Percentiles rank a stretch among this genome's conserved stretches.
Conservation (phyloP, 2,113 vertebrate species). For the Athene cunicularia region DNA sequence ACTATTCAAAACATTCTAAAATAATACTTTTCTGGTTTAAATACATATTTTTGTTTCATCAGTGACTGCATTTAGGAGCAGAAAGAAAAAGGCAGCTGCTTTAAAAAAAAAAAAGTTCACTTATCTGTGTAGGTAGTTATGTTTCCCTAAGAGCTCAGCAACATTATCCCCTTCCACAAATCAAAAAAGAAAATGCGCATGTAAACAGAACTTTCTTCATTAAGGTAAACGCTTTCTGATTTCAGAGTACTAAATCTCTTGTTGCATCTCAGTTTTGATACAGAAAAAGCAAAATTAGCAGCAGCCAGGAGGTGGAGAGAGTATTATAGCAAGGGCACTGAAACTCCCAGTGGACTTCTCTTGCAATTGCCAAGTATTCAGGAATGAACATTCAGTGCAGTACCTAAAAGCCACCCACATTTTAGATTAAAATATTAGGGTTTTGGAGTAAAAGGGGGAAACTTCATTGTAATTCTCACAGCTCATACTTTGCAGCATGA, state of each 20-base stretch:
- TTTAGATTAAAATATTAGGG: not conserved
- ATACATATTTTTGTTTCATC: not conserved
- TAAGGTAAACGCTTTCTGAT: not conserved
- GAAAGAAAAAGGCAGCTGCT: not conserved
- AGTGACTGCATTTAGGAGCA: not conserved
- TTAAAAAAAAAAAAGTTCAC: not conserved
- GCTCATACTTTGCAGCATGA: not conserved
- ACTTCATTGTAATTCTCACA: not conserved
- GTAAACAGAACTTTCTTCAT: not conserved
- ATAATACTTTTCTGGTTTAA: not conserved
- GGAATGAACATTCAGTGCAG: not conserved
- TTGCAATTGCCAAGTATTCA: not conserved
- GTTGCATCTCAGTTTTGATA: not conserved
- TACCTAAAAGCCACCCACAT: not conserved
- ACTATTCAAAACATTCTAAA: conserved; percentile 37
- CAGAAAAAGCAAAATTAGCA: not conserved
- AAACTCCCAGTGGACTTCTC: not conserved
- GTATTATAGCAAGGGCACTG: rapidly evolving
- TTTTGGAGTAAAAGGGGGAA: not conserved
- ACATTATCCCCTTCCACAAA: not conserved
- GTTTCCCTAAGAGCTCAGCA: not conserved
- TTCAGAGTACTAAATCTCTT: not conserved
- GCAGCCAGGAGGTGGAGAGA: not conserved
- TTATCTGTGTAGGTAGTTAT: not conserved
- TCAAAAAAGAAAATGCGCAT: not conserved